Conservation (phyloP, 2,797 vertebrate genomes). For the Buphagus erythrorhynchus region DNA sequence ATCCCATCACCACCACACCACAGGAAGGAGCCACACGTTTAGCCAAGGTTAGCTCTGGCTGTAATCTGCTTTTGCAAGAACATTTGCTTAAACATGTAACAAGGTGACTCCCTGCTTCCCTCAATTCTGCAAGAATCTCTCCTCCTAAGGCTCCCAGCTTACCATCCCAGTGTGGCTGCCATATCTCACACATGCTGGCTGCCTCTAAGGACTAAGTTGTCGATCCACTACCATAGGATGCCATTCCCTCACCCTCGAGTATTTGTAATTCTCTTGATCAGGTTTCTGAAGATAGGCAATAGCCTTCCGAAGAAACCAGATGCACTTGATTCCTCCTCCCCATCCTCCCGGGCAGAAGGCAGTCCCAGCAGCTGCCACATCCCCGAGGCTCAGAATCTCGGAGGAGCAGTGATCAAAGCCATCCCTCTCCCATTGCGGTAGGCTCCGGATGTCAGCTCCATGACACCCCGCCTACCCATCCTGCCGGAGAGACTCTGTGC, state of each 20-base stretch:
- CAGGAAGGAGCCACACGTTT: not conserved
- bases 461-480: constrained; percentile 51
- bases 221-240: not conserved
- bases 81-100: not conserved
- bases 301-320: not conserved
- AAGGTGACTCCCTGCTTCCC: not conserved
- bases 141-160: not conserved
- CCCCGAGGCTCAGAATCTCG: not conserved
- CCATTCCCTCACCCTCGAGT: not conserved
- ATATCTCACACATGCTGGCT: accelerated
- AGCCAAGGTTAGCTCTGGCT: not conserved
- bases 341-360: not conserved
- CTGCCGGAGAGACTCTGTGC: constrained; percentile 30
- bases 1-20: not conserved
- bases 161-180: not conserved
- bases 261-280: not conserved
- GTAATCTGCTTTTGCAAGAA: not conserved
- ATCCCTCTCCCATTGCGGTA: not conserved
- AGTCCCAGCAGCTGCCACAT: constrained; percentile 42
- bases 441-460: constrained; percentile 40
- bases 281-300: not conserved
- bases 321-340: constrained; percentile 5
- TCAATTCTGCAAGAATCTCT: not conserved
- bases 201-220: not conserved
- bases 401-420: constrained; percentile 42